phyloP scores from a whole-genome alignment of 2,888 invertebrate genomes.

The Orthonevra nobilis region DNA sequence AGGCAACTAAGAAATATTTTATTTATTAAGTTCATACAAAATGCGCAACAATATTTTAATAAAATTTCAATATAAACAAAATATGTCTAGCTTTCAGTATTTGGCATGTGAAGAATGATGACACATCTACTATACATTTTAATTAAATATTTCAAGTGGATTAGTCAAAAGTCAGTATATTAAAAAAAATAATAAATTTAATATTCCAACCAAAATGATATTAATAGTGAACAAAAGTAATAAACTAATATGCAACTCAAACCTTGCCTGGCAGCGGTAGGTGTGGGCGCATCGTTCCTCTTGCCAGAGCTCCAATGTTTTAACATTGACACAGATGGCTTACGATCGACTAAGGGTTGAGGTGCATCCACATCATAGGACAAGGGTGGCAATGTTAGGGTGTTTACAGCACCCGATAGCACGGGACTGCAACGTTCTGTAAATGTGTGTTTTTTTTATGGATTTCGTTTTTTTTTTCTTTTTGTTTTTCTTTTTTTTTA shows the following conservation, averaged over 20 bases:
- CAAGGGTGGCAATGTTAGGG: conserved; percentile 82
- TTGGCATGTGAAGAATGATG: conserved; percentile 68
- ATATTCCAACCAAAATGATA: conserved; percentile 3
- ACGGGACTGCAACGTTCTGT: conserved; percentile 88
- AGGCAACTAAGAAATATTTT: no score
- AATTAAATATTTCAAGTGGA: conserved; percentile 18
- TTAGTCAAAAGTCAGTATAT: conserved; percentile 44
- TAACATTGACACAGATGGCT: conserved; percentile 84
- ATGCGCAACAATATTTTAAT: no score
- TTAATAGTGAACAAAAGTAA: conserved; percentile 13
- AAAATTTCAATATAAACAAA: no score
- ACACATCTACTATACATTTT: conserved; percentile 32
- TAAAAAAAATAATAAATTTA: conserved; percentile 11
- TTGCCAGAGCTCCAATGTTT: conserved; percentile 80
- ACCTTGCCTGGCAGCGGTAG: conserved; percentile 82
- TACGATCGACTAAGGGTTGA: conserved; percentile 86
- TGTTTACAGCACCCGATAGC: conserved; percentile 81
- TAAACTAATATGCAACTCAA: conserved; percentile 76
- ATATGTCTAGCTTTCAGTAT: conserved; percentile 78
- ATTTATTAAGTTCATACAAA: no score
- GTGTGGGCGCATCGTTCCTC: conserved; percentile 76
- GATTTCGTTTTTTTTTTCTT: conserved; percentile 41
- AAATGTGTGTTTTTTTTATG: conserved; percentile 71
- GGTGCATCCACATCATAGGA: conserved; percentile 85
- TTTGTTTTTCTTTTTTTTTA: conserved; percentile 16